phyloP scores from a whole-genome alignment of 1,140 invertebrate species.

The Helicoverpa armigera region DNA sequence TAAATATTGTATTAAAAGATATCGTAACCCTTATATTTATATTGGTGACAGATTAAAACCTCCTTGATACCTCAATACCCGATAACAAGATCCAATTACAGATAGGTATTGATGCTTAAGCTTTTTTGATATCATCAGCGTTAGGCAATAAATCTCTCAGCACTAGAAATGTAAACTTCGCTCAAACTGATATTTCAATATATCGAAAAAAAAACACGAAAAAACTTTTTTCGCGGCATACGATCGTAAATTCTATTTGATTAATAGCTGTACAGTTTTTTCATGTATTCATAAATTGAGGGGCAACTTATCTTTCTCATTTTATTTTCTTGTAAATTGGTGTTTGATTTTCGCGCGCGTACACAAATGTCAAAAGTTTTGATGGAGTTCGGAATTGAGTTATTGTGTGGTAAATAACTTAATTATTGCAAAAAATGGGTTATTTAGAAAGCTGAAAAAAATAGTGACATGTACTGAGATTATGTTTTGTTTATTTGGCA shows the following conservation, averaged over 20 bases:
- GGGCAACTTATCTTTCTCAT: not conserved
- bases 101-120: too few species aligned
- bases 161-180: not conserved
- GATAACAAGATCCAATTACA: too few species aligned
- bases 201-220: not conserved
- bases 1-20: too few species aligned
- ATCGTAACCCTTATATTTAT: too few species aligned
- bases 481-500: too few species aligned
- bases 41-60: too few species aligned
- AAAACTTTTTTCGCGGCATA: slow-evolving; percentile 3
- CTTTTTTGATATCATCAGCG: not conserved
- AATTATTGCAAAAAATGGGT: too few species aligned
- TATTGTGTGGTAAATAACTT: not conserved
- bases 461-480: too few species aligned
- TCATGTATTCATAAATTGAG: slow-evolving; percentile 13
- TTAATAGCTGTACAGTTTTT: slow-evolving; percentile 25
- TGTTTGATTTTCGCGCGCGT: slow-evolving; percentile 8
- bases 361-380: not conserved
- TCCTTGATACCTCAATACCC: too few species aligned
- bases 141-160: slow-evolving; percentile 3
- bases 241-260: slow-evolving; percentile 30
- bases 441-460: too few species aligned
- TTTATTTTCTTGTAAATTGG: slow-evolving; percentile 7
- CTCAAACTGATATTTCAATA: slow-evolving; percentile 23
- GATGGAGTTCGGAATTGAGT: not conserved